Percentiles rank a stretch among this genome's conserved stretches.
phyloP scores from a whole-genome alignment of 2,888 invertebrate genomes.

The Malthinus seriepunctatus region DNA sequence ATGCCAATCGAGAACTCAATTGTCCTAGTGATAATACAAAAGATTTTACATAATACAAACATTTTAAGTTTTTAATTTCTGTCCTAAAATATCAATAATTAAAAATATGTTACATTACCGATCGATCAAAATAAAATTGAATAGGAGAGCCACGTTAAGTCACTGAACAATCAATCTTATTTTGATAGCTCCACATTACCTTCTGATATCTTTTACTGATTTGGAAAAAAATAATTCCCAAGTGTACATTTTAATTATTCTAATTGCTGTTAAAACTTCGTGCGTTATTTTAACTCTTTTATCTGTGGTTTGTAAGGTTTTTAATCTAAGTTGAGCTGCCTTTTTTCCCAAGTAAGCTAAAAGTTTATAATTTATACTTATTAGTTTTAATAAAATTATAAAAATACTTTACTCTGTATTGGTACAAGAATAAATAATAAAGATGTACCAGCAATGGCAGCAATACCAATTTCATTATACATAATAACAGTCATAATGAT shows the following conservation, averaged over 20 bases:
- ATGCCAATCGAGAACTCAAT: conserved; percentile 45
- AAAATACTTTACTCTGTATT: conserved; percentile 41
- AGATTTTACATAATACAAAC: conserved; percentile 45
- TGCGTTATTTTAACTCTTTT: conserved; percentile 88
- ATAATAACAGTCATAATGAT: conserved; percentile 70
- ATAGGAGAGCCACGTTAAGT: too few relatives aligned
- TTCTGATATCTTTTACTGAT: conserved; percentile 70
- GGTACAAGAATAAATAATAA: conserved; percentile 52
- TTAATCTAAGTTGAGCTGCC: conserved; percentile 70
- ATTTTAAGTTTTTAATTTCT: conserved; percentile 63
- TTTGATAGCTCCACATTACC: conserved; percentile 54
- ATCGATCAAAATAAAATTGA: conserved; percentile 24
- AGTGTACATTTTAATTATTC: conserved; percentile 89
- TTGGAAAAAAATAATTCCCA: conserved; percentile 84
- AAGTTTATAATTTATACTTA: neutral
- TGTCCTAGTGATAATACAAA: conserved; percentile 42
- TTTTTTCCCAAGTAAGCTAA: conserved; percentile 9
- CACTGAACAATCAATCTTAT: too few relatives aligned
- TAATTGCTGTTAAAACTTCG: conserved; percentile 82
- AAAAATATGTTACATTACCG: neutral
- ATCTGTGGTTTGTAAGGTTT: conserved; percentile 84
- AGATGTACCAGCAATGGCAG: conserved; percentile 57
- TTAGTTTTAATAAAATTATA: neutral
- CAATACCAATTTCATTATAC: conserved; percentile 61
- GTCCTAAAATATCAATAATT: conserved; percentile 55